Percentiles rank a stretch among this genome's conserved stretches.
phyloP scores from a whole-genome alignment of 2,113 vertebrate genomes.

The Accipiter cooperii region DNA sequence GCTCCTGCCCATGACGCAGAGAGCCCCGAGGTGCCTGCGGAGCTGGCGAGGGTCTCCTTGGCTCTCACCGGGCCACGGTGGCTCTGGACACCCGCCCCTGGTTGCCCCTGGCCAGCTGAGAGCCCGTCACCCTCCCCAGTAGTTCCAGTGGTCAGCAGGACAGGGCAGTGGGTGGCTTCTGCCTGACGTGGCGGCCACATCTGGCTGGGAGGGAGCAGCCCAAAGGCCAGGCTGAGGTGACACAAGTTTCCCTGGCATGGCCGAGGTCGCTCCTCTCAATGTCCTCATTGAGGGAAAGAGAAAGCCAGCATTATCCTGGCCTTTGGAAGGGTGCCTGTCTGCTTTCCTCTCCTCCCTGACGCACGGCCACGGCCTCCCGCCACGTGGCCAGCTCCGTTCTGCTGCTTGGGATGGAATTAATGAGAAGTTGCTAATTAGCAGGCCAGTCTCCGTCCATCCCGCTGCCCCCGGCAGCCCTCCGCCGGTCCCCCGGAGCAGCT shows the following conservation, averaged over 20 bases:
- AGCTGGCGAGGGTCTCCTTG: neutral
- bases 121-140: neutral
- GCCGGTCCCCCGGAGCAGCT: fast-evolving
- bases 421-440: neutral
- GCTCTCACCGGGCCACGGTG: fast-evolving
- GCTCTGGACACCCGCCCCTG: neutral
- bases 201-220: neutral
- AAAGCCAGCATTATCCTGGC: neutral
- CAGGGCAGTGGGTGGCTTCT: neutral
- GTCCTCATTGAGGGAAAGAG: neutral
- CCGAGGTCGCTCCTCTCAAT: neutral
- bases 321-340: neutral
- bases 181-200: neutral
- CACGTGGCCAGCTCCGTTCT: neutral
- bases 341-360: neutral
- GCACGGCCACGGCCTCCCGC: fast-evolving
- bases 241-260: fast-evolving
- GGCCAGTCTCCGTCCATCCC: neutral
- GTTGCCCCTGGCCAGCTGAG: neutral
- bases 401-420: neutral
- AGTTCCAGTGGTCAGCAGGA: fast-evolving
- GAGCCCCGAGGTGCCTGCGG: neutral
- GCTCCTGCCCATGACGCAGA: fast-evolving
- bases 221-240: neutral
- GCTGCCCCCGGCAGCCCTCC: neutral